phyloP scores from a whole-genome alignment of 1,140 invertebrate species.

The Pararge aegeria region DNA sequence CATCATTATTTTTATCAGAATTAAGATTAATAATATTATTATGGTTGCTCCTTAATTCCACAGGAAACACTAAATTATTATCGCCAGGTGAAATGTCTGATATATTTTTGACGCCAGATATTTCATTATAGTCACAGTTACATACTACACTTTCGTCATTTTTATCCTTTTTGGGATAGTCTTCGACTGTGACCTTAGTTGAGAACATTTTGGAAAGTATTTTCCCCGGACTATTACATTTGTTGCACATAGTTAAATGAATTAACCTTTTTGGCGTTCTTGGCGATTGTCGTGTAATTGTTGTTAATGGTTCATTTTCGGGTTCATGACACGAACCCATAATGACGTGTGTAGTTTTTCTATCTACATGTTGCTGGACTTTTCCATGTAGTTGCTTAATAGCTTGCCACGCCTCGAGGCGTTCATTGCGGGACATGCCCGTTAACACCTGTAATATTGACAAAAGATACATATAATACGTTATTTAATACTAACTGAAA shows the following conservation, averaged over 20 bases:
- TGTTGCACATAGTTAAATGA: slow-evolving; percentile 19
- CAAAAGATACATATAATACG: no score
- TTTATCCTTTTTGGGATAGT: not conserved
- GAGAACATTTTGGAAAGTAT: slow-evolving; percentile 25
- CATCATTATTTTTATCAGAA: not conserved
- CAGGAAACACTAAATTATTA: not conserved
- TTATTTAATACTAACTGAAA: no score
- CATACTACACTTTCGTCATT: slow-evolving; percentile 9
- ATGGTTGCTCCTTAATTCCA: not conserved
- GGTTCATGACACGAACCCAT: slow-evolving; percentile 43
- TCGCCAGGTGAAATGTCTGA: not conserved
- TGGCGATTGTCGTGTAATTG: not conserved
- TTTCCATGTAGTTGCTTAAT: slow-evolving; percentile 40
- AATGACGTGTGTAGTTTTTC: slow-evolving; percentile 53
- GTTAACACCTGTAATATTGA: slow-evolving; percentile 49
- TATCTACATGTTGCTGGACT: slow-evolving; percentile 45
- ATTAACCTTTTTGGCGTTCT: not conserved
- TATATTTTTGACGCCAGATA: slow-evolving; percentile 13
- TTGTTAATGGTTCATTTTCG: not conserved
- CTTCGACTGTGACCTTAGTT: slow-evolving; percentile 17
- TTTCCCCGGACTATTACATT: slow-evolving; percentile 30
- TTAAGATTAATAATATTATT: not conserved
- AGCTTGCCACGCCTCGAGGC: slow-evolving; percentile 28
- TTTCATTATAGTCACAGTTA: not conserved
- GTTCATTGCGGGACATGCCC: slow-evolving; percentile 51